Evolutionary conservation across 2,113 vertebrate species (phyloP), one percentile per base, ranked within the genome.

Genomic region (Siniperca knerii): DNA sequence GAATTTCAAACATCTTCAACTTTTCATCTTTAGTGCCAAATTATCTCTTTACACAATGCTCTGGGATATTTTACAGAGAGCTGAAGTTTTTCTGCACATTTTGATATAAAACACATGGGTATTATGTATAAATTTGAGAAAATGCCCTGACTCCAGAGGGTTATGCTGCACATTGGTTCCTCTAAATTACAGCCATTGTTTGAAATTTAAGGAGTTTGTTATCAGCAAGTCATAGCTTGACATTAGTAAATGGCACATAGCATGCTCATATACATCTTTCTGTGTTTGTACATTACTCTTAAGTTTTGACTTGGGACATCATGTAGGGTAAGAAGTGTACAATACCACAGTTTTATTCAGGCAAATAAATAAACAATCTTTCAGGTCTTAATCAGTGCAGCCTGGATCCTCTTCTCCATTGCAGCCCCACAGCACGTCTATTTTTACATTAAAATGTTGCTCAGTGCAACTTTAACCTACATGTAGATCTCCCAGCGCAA

Each of bases 401-500:
- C 29, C 37, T 33, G 44, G 55, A 62, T 71, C 20, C 57, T 23
- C 23, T 25, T 70, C 67, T 29, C 61, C 54, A 23, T 42, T 57
- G 15, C 15, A 60, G 29, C 60, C 35, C 9, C 23, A 11, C 16
- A 20, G 21, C 4, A 35, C 3, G 0, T 66, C 21, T 60, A 50
- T 62, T 70, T 76, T 75, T 61, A 68, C 21, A 76, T 52, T 25
- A 33, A 29, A 13, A 65, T 55, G 8, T 42, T 5, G 44, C 55
- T 37, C 25, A 21, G 40, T 61, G 18, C 10, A 44, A 55, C 40
- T 83, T 77, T 23, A 72, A 48, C 67, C 60, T 46, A 20, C 37
- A 65, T 66, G 37, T n/a, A 81, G 33, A 81, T 29, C 18, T 73
- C 37, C 35, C 40, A 68, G 40, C 68, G 64, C 42, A 69, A 50